Percentiles rank a stretch among this genome's conserved stretches.
These are phyloP conservation scores for Bombus superbus DNA, from an alignment of 1,140 invertebrate species.

Conservation along the genomic window DNA sequence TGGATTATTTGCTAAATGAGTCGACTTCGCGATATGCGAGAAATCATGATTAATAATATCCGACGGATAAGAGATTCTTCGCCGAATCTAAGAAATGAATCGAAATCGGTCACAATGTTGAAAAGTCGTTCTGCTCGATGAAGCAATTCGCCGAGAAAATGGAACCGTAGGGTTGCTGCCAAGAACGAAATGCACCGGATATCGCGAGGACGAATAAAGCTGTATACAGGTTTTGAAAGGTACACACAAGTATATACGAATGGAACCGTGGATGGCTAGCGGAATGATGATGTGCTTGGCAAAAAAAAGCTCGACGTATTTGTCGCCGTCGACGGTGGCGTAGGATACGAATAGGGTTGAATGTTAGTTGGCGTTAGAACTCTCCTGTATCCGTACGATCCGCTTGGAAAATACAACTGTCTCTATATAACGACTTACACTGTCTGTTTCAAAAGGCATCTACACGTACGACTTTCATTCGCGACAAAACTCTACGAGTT, in stretches of 20 bases:
- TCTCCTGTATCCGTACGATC: neutral
- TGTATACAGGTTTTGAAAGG: constrained; percentile 43
- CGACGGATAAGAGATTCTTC: neutral
- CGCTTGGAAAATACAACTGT: constrained; percentile 39
- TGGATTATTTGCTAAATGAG: neutral
- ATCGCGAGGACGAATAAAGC: constrained; percentile 48
- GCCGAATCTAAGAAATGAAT: neutral
- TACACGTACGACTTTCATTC: too few species aligned
- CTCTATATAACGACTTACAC: constrained; percentile 25
- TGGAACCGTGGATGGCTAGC: constrained; percentile 1
- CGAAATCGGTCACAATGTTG: neutral
- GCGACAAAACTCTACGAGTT: neutral
- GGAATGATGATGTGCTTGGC: constrained; percentile 60
- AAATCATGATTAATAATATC: neutral
- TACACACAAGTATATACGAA: constrained; percentile 23
- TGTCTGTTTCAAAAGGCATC: constrained; percentile 18
- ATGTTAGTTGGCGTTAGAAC: constrained; percentile 24
- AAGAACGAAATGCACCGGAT: constrained; percentile 45
- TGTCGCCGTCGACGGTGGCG: constrained; percentile 47
- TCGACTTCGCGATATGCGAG: neutral
- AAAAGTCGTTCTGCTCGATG: constrained; percentile 45
- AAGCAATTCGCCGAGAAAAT: constrained; percentile 29
- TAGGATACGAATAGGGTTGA: constrained; percentile 19
- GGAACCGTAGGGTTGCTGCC: constrained; percentile 20
- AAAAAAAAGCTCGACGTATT: constrained; percentile 58